Conservation (phyloP, 2,888 invertebrate species). For the Hipparchia semele region DNA sequence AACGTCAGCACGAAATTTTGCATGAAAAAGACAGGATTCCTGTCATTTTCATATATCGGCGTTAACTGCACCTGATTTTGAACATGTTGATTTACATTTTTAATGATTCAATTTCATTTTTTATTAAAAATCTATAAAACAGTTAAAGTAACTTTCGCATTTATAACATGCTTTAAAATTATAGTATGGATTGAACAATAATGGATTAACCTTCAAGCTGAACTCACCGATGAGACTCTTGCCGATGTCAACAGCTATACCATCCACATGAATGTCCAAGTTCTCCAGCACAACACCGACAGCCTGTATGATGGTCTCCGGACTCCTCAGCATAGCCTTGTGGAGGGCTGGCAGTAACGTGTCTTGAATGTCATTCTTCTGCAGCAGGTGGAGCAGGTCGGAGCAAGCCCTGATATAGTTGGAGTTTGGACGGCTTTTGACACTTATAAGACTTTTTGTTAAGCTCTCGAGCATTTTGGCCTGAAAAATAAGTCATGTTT, state of each 20-base stretch:
- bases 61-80: too few species aligned
- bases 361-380: conserved; percentile 87
- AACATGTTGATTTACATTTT: too few species aligned
- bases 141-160: too few species aligned
- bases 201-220: neutral
- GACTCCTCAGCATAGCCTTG: conserved; percentile 95
- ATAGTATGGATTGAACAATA: too few species aligned
- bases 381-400: conserved; percentile 85
- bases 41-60: too few species aligned
- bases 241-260: conserved; percentile 89
- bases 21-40: too few species aligned
- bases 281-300: conserved; percentile 90
- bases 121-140: too few species aligned
- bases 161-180: too few species aligned
- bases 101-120: too few species aligned
- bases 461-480: conserved; percentile 86
- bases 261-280: conserved; percentile 89
- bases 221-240: conserved; percentile 89
- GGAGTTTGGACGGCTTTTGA: conserved; percentile 88
- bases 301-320: conserved; percentile 93
- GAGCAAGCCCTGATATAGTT: conserved; percentile 86
- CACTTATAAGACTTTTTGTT: conserved; percentile 89
- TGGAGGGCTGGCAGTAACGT: conserved; percentile 92
- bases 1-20: too few species aligned
- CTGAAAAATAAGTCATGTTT: conserved; percentile 58